These are phyloP conservation scores for Vombatus ursinus DNA, from an alignment of 2,113 vertebrate genomes.

Conservation along the genomic window DNA sequence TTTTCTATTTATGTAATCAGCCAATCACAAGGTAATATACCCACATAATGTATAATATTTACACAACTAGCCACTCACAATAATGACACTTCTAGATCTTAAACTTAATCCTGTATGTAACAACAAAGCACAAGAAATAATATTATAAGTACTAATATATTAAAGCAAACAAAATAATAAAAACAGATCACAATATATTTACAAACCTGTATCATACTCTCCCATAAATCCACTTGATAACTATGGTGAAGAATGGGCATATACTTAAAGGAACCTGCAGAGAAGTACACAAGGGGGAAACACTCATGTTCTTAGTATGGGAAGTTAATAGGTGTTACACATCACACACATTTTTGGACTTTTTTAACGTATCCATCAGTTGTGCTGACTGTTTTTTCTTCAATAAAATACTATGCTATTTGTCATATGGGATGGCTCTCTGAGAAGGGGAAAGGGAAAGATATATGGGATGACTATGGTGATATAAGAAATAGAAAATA, in stretches of 20 bases:
- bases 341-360: neutral
- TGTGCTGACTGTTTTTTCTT: neutral
- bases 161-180: neutral
- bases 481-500: neutral
- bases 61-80: neutral
- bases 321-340: neutral
- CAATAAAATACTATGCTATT: no score
- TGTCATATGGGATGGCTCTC: no score
- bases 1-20: neutral
- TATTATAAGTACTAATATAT: neutral
- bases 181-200: neutral
- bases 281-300: neutral
- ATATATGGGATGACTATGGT: neutral
- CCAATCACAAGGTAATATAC: neutral
- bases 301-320: neutral
- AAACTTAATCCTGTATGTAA: neutral
- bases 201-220: neutral
- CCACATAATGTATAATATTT: no score
- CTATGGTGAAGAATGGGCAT: neutral
- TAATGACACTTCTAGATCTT: neutral
- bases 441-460: neutral
- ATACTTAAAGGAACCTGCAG: neutral
- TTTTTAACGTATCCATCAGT: neutral
- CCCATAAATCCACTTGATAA: neutral
- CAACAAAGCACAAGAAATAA: neutral